Conservation (phyloP, 2,888 invertebrate genomes). For the Steinernema hermaphroditum region DNA sequence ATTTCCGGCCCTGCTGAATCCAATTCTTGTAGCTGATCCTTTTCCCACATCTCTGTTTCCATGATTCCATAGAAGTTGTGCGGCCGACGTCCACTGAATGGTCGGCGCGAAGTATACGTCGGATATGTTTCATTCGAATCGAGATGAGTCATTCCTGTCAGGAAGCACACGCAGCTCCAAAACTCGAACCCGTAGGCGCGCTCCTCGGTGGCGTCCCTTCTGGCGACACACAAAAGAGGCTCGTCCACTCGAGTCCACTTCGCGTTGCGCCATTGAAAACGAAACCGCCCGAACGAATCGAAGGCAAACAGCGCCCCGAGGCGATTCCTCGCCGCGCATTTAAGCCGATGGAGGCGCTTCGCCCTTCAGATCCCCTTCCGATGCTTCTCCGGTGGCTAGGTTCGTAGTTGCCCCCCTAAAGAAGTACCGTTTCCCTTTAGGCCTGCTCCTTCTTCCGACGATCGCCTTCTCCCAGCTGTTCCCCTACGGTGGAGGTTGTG, state of each 20-base stretch:
- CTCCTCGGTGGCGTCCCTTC: background rate
- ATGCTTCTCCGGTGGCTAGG: slow-evolving; percentile 1
- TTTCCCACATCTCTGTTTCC: too few relatives aligned
- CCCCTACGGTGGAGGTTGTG: slow-evolving; percentile 18
- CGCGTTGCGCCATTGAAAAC: slow-evolving; percentile 29
- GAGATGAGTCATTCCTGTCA: too few relatives aligned
- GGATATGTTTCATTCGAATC: too few relatives aligned
- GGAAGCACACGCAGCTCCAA: background rate
- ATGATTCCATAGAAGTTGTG: too few relatives aligned
- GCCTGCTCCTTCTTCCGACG: background rate
- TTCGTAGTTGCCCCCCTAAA: too few relatives aligned
- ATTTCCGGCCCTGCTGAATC: too few relatives aligned
- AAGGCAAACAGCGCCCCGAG: slow-evolving; percentile 9
- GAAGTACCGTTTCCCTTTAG: too few relatives aligned
- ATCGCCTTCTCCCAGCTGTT: background rate
- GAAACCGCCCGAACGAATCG: slow-evolving; percentile 1
- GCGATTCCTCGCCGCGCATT: slow-evolving; percentile 2
- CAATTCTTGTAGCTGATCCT: too few relatives aligned
- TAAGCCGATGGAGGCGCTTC: background rate
- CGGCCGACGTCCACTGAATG: too few relatives aligned
- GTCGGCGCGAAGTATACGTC: too few relatives aligned
- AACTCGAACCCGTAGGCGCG: background rate
- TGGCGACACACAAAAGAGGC: slow-evolving; percentile 4
- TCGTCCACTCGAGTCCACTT: slow-evolving; percentile 16
- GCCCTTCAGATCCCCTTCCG: slow-evolving; percentile 14